phyloP scores from a whole-genome alignment of 2,888 invertebrate genomes.

The Thecocarcelia acutangulata region DNA sequence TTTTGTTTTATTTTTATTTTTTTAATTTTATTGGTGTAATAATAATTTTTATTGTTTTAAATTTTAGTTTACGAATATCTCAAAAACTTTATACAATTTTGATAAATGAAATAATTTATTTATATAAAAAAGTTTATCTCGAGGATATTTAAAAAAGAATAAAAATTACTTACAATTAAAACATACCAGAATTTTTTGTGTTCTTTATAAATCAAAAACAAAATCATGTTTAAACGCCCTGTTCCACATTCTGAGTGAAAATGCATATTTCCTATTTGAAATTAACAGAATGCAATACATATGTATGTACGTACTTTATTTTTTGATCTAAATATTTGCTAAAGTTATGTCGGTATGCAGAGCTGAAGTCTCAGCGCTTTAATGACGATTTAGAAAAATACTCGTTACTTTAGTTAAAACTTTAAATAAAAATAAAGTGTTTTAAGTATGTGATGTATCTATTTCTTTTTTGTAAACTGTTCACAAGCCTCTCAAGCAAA shows the following conservation, averaged over 20 bases:
- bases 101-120: slow-evolving; percentile 44
- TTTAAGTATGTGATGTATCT: slow-evolving; percentile 41
- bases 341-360: too few relatives aligned
- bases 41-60: slow-evolving; percentile 37
- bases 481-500: too few relatives aligned
- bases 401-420: too few relatives aligned
- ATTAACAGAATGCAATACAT: too few relatives aligned
- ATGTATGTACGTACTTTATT: too few relatives aligned
- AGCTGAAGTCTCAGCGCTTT: too few relatives aligned
- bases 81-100: slow-evolving; percentile 66
- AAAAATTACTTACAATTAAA: slow-evolving; percentile 46
- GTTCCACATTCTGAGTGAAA: too few relatives aligned
- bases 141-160: slow-evolving; percentile 6
- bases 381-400: too few relatives aligned
- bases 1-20: slow-evolving; percentile 21
- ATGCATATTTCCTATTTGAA: too few relatives aligned
- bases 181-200: slow-evolving; percentile 13
- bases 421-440: neutral
- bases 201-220: slow-evolving; percentile 32
- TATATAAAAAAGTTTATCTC: slow-evolving; percentile 23
- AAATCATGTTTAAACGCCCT: neutral
- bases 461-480: slow-evolving; percentile 48
- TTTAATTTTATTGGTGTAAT: slow-evolving; percentile 49
- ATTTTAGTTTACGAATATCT: slow-evolving; percentile 56
- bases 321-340: too few relatives aligned